phyloP scores from a whole-genome alignment of 1,140 invertebrate genomes.

The Hesperophylax magnus region DNA sequence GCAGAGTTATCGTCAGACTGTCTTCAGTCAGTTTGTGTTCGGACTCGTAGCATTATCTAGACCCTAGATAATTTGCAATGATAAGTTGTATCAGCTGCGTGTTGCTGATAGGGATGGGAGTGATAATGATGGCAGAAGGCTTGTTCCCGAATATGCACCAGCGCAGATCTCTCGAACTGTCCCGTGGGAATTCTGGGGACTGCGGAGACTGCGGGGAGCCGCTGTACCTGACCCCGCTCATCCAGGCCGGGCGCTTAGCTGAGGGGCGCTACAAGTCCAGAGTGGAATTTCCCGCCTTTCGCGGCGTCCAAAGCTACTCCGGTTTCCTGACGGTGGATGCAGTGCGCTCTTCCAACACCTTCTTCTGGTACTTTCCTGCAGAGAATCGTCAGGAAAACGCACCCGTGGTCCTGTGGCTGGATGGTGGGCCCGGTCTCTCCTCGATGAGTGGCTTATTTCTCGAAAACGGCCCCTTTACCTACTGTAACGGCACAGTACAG shows the following conservation, averaged over 20 bases:
- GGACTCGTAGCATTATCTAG: too few species aligned
- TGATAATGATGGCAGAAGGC: neutral
- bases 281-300: slow-evolving; percentile 61
- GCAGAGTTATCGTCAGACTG: too few species aligned
- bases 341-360: slow-evolving; percentile 77
- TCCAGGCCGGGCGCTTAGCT: slow-evolving; percentile 70
- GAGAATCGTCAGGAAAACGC: slow-evolving; percentile 65
- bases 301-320: slow-evolving; percentile 69
- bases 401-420: slow-evolving; percentile 82
- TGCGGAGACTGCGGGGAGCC: slow-evolving; percentile 72
- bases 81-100: neutral
- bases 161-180: slow-evolving; percentile 57
- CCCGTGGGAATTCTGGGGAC: neutral
- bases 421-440: slow-evolving; percentile 85
- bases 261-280: slow-evolving; percentile 62
- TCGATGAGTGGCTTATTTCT: slow-evolving; percentile 86
- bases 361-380: slow-evolving; percentile 86
- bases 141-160: slow-evolving; percentile 64
- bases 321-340: slow-evolving; percentile 82
- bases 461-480: slow-evolving; percentile 83
- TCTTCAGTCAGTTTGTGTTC: too few species aligned
- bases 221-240: slow-evolving; percentile 76
- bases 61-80: neutral
- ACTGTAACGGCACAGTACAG: slow-evolving; percentile 60
- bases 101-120: neutral